These are phyloP conservation scores for Drosophila planitibia DNA, from an alignment of 2,888 invertebrate species.

Conservation along the genomic window DNA sequence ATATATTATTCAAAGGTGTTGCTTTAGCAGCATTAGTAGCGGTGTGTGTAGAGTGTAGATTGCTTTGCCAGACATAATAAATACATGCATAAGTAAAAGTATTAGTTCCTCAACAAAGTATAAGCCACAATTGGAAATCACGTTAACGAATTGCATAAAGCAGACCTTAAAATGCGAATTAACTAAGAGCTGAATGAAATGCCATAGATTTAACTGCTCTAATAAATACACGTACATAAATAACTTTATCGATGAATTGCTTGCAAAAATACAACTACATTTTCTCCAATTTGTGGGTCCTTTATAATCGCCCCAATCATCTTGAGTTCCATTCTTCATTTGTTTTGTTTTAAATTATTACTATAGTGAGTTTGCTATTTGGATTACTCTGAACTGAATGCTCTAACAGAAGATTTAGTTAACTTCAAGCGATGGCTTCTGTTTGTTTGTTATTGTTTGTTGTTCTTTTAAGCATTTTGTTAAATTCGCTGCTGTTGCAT, in stretches of 20 bases:
- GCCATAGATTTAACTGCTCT: conserved; percentile 10
- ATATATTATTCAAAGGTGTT: conserved; percentile 39
- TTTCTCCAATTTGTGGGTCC: neutral
- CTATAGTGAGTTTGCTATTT: conserved; percentile 2
- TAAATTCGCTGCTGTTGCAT: conserved; percentile 55
- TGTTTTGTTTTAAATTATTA: neutral
- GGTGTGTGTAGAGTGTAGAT: conserved; percentile 36
- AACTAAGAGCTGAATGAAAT: conserved; percentile 40
- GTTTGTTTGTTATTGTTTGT: conserved; percentile 21
- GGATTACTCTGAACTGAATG: conserved; percentile 6
- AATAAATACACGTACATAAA: conserved; percentile 19
- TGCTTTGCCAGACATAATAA: conserved; percentile 44
- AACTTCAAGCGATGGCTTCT: conserved; percentile 18
- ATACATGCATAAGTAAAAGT: conserved; percentile 47
- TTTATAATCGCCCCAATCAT: conserved; percentile 21
- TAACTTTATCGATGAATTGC: conserved; percentile 18
- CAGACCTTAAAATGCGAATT: conserved; percentile 20
- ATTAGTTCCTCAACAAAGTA: conserved; percentile 36
- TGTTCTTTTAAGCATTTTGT: conserved; percentile 28
- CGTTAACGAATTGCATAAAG: conserved; percentile 55
- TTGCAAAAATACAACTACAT: conserved; percentile 57
- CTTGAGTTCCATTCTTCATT: neutral
- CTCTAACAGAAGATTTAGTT: conserved; percentile 10
- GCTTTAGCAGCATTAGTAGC: conserved; percentile 37
- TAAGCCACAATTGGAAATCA: conserved; percentile 77